Base-by-base conservation (phyloP, 2,888 invertebrate species). In the Drosophila pegasa region DNA sequence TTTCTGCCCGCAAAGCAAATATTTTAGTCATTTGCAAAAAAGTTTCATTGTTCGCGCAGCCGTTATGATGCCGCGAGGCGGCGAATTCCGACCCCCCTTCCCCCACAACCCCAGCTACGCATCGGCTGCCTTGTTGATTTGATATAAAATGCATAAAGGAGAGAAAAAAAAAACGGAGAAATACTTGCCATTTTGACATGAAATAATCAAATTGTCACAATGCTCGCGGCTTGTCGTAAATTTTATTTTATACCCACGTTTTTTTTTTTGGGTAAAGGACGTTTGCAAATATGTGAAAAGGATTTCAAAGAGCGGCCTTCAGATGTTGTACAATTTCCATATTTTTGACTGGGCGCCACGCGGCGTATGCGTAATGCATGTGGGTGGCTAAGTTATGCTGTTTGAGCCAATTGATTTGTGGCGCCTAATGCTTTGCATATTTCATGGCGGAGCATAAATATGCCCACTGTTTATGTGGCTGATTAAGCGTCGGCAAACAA, bases 181-280 rank as follows among this genome's bases (percentile, higher is more conserved):
- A 35, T 70, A 56, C 67, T 77, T 68, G 71, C 56, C 68, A 79
- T 84, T 79, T 72, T 81, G 80, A 84, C 78, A 76, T 75, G 57
- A 71, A 82, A 82, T 84, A 82, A 84, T 85, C 87, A 87, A 84
- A 87, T 82, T 85, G 82, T 76, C 73, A 76, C 79, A 80, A 63
- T 73, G 68, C 67, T 70, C 62, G 59, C 62, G 68, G 77, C 40
- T 50, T 45, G 48, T 38, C 55, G 41, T 22, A 45, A 62, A 62
- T 75, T 65, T 50, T 47, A 58, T 60, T 54, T 57, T 37, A 45
- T 48, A 40, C 55, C n/a, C 43, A 47, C 16, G 35, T 66, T 62
- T 45, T 25, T n/a, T 35, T 65, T 69, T 45, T 29, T 33, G 57
- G 40, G 18, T 33, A 31, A 16, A 12, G n/a, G 6, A 10, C 12